phyloP scores from a whole-genome alignment of 2,113 vertebrate species.

The Gnathonemus echidnorhynchus region DNA sequence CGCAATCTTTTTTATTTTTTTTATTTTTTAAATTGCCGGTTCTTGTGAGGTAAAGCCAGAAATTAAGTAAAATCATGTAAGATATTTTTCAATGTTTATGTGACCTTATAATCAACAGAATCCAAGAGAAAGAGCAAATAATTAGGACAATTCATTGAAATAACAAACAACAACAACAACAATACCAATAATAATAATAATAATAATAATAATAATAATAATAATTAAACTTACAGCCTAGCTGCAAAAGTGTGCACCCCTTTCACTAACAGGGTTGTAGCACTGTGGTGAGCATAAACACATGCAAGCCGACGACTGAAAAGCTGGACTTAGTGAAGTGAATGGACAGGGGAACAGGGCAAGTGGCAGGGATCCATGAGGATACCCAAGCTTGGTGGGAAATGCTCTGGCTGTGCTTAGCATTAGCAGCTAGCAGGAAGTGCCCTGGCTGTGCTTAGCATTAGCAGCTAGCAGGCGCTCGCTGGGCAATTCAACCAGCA shows the following conservation, averaged over 20 bases:
- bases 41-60: neutral
- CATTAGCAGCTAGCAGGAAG: neutral
- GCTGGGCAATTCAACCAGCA: neutral
- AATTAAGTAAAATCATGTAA: neutral
- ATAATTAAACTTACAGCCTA: too few relatives aligned
- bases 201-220: too few relatives aligned
- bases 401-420: too few relatives aligned
- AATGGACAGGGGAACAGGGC: neutral
- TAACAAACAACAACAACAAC: too few relatives aligned
- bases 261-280: neutral
- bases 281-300: neutral
- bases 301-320: neutral
- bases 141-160: too few relatives aligned
- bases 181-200: too few relatives aligned
- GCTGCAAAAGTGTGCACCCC: too few relatives aligned
- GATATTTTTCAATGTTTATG: neutral
- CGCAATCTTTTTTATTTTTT: too few relatives aligned
- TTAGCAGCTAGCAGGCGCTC: neutral
- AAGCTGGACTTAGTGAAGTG: neutral
- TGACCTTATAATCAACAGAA: neutral
- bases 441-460: neutral
- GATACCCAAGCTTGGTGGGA: neutral
- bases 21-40: neutral
- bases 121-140: neutral
- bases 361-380: neutral